Percentiles rank a stretch among this genome's conserved stretches.
These are phyloP conservation scores for Oceanodroma tethys DNA, from an alignment of 2,113 vertebrate species.

Conservation along the genomic window DNA sequence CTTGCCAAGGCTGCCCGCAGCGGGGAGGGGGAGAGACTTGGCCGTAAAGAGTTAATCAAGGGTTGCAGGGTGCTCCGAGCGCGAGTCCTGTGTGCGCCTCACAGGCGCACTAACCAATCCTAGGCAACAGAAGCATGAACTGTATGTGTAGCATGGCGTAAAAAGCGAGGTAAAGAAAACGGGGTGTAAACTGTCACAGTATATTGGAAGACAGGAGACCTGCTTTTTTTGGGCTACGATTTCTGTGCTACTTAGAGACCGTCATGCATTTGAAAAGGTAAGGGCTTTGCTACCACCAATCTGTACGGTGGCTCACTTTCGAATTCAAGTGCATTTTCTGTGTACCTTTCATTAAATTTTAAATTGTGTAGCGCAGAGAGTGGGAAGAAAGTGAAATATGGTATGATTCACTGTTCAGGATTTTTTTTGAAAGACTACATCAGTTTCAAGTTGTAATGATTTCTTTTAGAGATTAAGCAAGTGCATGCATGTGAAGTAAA, in stretches of 20 bases:
- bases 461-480: neutral
- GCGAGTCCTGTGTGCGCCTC: neutral
- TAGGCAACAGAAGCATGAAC: neutral
- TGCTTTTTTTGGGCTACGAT: neutral
- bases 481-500: neutral
- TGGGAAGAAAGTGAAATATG: neutral
- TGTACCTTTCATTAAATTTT: neutral
- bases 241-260: neutral
- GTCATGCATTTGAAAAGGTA: conserved; percentile 57
- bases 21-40: neutral
- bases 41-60: neutral
- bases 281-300: neutral
- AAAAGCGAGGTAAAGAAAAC: neutral
- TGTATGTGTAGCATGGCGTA: neutral
- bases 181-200: neutral
- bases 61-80: neutral
- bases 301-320: neutral
- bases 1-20: neutral
- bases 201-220: neutral
- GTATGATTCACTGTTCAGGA: neutral
- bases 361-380: neutral
- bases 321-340: neutral
- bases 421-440: neutral
- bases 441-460: neutral
- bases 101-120: neutral